Evolutionary conservation across 2,888 invertebrate genomes (phyloP), one percentile per base, ranked within the genome.

Genomic region (Brachylomia viminalis): DNA sequence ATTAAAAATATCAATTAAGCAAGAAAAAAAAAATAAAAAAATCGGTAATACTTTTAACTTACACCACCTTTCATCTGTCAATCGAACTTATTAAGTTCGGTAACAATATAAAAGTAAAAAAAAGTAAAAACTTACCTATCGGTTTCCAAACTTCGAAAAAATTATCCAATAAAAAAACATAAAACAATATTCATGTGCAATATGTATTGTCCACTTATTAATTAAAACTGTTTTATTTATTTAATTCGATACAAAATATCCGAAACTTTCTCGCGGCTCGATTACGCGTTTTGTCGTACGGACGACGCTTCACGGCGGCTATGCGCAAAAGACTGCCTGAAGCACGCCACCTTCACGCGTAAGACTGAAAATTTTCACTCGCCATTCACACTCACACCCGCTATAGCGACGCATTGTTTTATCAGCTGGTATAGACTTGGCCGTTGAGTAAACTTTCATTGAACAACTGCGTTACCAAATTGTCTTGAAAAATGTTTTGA

Each of bases 81-180:
- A n/a, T n/a, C n/a, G n/a, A n/a, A n/a, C n/a, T n/a, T n/a, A n/a
- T n/a, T n/a, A n/a, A n/a, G n/a, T n/a, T n/a, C n/a, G n/a, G n/a
- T n/a, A n/a, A n/a, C n/a, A n/a, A n/a, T n/a, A n/a, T n/a, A n/a
- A n/a, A n/a, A n/a, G n/a, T n/a, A n/a, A n/a, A n/a, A n/a, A n/a
- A n/a, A n/a, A n/a, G n/a, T 49, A 49, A 58, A 64, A 27, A 77
- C 77, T 79, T 80, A 78, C 77, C 33, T 58, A n/a, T 27, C n/a
- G 17, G 23, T 64, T 65, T 56, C 20, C 52, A 65, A 72, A 38
- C 11, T 65, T 64, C 52, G 27, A 20, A 10, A 58, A 52, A 65
- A 65, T 15, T 30, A 72, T 64, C 58, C 58, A 72, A 45, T 13
- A 64, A 49, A 77, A 79, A 72, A 58, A 59, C 49, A 54, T 38